These are phyloP conservation scores for Columba guinea DNA, from an alignment of 2,797 vertebrate genomes.

Conservation along the genomic window DNA sequence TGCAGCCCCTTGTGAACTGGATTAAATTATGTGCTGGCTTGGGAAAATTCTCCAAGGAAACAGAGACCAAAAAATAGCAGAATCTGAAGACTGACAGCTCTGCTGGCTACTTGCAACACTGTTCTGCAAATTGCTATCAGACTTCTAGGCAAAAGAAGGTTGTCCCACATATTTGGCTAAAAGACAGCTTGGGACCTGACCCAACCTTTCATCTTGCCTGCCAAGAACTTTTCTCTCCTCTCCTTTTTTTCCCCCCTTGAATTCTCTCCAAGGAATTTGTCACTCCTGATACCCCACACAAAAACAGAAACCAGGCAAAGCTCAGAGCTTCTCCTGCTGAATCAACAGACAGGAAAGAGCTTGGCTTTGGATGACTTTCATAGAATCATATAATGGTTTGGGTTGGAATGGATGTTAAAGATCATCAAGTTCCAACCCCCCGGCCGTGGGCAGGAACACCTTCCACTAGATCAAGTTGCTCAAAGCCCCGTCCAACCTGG, in stretches of 20 bases:
- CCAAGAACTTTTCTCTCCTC: not conserved
- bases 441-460: too few relatives aligned
- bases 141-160: not conserved
- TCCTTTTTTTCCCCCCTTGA: not conserved
- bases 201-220: constrained; percentile 15
- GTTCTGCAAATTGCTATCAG: constrained; percentile 11
- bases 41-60: constrained; percentile 34
- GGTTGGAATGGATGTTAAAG: too few relatives aligned
- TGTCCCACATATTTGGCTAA: constrained; percentile 13
- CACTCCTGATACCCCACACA: not conserved
- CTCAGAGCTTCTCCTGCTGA: not conserved
- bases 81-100: not conserved
- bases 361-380: not conserved
- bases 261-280: constrained; percentile 29
- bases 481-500: too few relatives aligned
- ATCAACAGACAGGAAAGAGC: not conserved
- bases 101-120: constrained; percentile 37
- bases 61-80: not conserved
- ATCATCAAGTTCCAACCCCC: too few relatives aligned
- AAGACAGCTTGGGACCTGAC: not conserved
- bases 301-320: constrained; percentile 1
- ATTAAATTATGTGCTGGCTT: constrained; percentile 6
- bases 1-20: not conserved
- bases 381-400: too few relatives aligned
- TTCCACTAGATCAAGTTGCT: too few relatives aligned